Evolutionary conservation across 1,140 invertebrate species (phyloP), one percentile per base, ranked within the genome.

Genomic region (Caerostris darwini): DNA sequence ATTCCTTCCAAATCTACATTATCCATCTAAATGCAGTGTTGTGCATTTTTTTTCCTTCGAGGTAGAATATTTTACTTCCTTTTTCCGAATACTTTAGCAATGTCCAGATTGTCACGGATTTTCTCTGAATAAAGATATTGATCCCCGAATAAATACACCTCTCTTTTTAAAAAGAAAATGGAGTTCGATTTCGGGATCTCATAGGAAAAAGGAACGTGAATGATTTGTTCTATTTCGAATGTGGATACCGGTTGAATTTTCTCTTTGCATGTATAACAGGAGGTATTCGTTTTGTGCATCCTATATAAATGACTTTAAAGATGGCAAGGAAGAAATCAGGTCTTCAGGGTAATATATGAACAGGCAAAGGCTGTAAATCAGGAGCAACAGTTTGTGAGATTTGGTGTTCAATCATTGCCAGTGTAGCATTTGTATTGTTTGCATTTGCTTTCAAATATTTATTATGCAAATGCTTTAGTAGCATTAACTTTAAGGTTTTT

Each of bases 201-300:
- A 3, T 19, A 58, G 57, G 56, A 19, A 85, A 77, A 8, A 56
- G 56, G 54, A 19, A n/a, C 82, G 54, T 58, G 82, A 85, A 17
- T 85, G 82, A 85, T 85, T 85, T 56, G 12, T 85, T 56, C 82
- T 56, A 85, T 85, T 85, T 57, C 82, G 56, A 57, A 19, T 57
- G 57, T 8, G 54, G 56, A 85, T 57, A 58, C 56, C n/a, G 54
- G 56, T 56, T 57, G n/a, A 14, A 57, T 19, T 85, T 85, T 85
- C 57, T 56, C 56, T 17, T 54, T 57, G 7, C 54, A 57, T 17
- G 6, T 57, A 7, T n/a, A 85, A 85, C 82, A 85, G 82, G 54
- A 85, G 14, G 7, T 56, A 85, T 85, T 85, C 53, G 82, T 85
- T 85, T 57, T 85, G 6, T 85, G n/a, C 54, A 57, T 10, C 17